Percentiles rank a stretch among this genome's conserved stretches.
Evolutionary conservation across 2,888 invertebrate species (phyloP).

Genomic region (Cistogaster globosa): DNA sequence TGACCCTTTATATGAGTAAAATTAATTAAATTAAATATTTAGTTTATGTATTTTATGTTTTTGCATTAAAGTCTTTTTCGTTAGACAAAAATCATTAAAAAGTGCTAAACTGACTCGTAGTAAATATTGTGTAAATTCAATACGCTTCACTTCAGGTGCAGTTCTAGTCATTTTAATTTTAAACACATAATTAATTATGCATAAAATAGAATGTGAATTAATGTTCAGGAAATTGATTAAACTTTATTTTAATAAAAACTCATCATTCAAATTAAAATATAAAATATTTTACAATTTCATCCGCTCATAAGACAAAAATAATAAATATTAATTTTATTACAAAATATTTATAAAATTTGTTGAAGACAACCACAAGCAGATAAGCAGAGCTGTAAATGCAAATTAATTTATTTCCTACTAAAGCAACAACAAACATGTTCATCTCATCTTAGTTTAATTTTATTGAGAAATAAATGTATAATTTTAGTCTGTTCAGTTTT

Average conservation of each 20-base stretch:
- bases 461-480: background rate
- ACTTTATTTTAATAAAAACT: too few species aligned
- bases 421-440: background rate
- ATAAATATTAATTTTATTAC: slow-evolving; percentile 24
- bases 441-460: too few species aligned
- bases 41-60: background rate
- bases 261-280: background rate
- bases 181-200: too few species aligned
- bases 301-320: slow-evolving; percentile 10
- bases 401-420: slow-evolving; percentile 35
- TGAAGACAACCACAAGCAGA: background rate
- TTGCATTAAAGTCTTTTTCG: background rate
- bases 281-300: slow-evolving; percentile 13
- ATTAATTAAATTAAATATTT: slow-evolving; percentile 1
- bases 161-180: too few species aligned
- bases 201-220: too few species aligned
- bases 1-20: background rate
- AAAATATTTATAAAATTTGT: slow-evolving; percentile 35
- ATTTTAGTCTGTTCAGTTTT: slow-evolving; percentile 31
- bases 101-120: too few species aligned
- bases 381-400: background rate
- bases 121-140: too few species aligned
- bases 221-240: too few species aligned
- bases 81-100: too few species aligned
- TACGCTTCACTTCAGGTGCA: too few species aligned